Percentiles rank a stretch among this genome's conserved stretches.
These are phyloP conservation scores for Ciona savignyi DNA, from an alignment of 23 tunicate genomes.

Conservation along the genomic window DNA sequence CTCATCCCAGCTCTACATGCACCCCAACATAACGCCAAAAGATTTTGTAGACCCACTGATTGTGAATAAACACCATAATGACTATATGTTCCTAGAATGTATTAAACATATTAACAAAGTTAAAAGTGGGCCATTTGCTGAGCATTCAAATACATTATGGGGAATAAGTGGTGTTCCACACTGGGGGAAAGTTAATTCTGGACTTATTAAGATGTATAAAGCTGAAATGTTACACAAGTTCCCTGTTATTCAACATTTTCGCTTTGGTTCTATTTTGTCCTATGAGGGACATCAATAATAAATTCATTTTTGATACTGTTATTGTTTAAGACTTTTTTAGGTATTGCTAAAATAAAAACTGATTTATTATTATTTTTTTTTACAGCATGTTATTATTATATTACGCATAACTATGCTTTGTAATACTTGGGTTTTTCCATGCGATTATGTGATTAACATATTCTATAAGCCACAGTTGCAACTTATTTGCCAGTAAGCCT, in stretches of 20 bases:
- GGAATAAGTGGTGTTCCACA: conserved; percentile 81
- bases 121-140: conserved; percentile 96
- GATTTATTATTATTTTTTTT: too few species aligned
- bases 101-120: conserved; percentile 71
- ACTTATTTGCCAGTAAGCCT: too few species aligned
- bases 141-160: conserved; percentile 83
- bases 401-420: too few species aligned
- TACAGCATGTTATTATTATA: too few species aligned
- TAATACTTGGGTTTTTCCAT: too few species aligned
- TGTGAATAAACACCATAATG: conserved; percentile 51
- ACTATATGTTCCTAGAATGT: conserved; percentile 94
- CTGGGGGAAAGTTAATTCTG: conserved; percentile 95
- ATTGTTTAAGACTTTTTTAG: too few species aligned
- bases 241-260: conserved; percentile 96
- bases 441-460: too few species aligned
- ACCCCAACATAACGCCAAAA: conserved; percentile 53
- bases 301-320: too few species aligned
- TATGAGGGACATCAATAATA: not conserved
- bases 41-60: conserved; percentile 48
- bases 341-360: too few species aligned
- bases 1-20: conserved; percentile 73
- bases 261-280: conserved; percentile 79
- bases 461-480: too few species aligned
- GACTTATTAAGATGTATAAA: conserved; percentile 96
- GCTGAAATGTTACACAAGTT: conserved; percentile 93